Conservation (phyloP, 1,140 invertebrate genomes). For the Drosophila pectinifera region DNA sequence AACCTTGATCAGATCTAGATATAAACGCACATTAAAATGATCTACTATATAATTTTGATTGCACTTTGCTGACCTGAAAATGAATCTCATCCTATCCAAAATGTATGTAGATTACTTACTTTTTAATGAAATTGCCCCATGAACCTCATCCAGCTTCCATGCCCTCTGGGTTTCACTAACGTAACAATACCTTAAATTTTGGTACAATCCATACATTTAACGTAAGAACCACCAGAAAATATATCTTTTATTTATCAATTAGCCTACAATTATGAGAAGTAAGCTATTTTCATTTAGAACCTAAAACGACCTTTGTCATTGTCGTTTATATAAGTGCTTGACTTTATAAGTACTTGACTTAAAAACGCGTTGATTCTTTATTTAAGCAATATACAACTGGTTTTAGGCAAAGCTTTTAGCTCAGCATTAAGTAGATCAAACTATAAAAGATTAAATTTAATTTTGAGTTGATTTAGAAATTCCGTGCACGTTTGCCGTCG, state of each 20-base stretch:
- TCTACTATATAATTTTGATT: constrained; percentile 1
- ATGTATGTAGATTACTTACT: background rate
- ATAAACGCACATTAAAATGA: background rate
- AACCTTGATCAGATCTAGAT: background rate
- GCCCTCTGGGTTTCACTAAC: background rate
- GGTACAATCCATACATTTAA: background rate
- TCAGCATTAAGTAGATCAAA: constrained; percentile 18
- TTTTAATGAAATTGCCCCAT: background rate
- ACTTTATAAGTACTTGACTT: background rate
- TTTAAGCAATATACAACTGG: constrained; percentile 19
- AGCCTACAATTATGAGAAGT: background rate
- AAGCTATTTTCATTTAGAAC: constrained; percentile 1
- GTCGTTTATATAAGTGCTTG: no score
- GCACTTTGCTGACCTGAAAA: background rate
- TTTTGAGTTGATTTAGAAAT: background rate
- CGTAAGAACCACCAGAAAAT: background rate
- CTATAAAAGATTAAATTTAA: background rate
- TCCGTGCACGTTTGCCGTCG: no score
- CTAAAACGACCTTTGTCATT: constrained; percentile 4
- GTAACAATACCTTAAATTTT: constrained; percentile 1
- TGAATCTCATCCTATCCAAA: background rate
- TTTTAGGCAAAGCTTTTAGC: constrained; percentile 4
- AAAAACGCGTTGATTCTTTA: constrained; percentile 1
- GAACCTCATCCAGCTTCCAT: background rate
- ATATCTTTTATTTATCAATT: constrained; percentile 24